Percentiles rank a stretch among this genome's conserved stretches.
phyloP scores from a whole-genome alignment of 2,888 invertebrate genomes.

The Lacanobia oleracea region DNA sequence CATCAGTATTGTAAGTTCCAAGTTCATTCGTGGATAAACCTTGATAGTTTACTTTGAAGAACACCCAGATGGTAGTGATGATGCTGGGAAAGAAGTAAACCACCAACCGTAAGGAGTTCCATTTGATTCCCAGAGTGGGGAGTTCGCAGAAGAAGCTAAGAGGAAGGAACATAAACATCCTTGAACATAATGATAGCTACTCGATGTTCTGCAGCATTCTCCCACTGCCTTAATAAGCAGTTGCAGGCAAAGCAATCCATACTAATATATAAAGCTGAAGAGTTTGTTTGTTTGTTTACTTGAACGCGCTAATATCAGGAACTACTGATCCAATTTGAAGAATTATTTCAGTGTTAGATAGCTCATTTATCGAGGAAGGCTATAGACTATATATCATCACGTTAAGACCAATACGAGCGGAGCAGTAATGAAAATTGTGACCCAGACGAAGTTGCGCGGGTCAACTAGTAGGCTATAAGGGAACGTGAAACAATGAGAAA shows the following conservation, averaged over 20 bases:
- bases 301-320: too few relatives aligned
- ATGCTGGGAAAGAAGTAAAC: constrained; percentile 92
- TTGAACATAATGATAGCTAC: neutral
- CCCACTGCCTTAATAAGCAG: neutral
- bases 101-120: constrained; percentile 94
- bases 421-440: too few relatives aligned
- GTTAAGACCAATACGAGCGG: too few relatives aligned
- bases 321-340: too few relatives aligned
- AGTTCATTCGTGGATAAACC: neutral
- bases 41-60: constrained; percentile 89
- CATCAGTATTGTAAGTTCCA: constrained; percentile 80
- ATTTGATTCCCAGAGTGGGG: constrained; percentile 85
- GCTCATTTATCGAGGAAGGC: too few relatives aligned
- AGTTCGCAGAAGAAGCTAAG: constrained; percentile 80
- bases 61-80: constrained; percentile 89
- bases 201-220: neutral
- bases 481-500: too few relatives aligned
- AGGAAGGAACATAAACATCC: constrained; percentile 87
- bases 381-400: too few relatives aligned
- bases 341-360: too few relatives aligned
- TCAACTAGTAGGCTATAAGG: too few relatives aligned
- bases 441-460: too few relatives aligned
- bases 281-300: too few relatives aligned
- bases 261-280: too few relatives aligned
- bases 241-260: neutral